Evolutionary conservation across 2,888 invertebrate species (phyloP).

Genomic region (Euproctis similis): DNA sequence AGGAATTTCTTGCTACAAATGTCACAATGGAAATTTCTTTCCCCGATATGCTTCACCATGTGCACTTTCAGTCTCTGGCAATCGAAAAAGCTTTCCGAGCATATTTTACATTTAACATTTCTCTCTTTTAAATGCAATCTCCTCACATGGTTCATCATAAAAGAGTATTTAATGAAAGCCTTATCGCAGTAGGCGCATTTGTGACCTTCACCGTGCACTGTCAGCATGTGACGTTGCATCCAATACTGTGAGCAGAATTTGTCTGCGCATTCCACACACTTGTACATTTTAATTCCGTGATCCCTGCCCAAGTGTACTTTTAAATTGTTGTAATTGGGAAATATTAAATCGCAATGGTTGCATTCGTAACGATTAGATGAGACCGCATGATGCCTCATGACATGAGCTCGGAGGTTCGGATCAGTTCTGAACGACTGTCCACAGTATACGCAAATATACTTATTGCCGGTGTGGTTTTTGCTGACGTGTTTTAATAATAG

Average conservation of each 20-base stretch:
- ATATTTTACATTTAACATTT: slow-evolving; percentile 48
- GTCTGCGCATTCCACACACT: slow-evolving; percentile 45
- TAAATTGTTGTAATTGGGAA: slow-evolving; percentile 31
- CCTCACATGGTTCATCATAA: slow-evolving; percentile 48
- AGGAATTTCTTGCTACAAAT: slow-evolving; percentile 74
- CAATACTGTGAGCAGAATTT: slow-evolving; percentile 45
- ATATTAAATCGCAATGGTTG: slow-evolving; percentile 32
- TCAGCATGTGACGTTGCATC: slow-evolving; percentile 45
- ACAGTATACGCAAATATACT: slow-evolving; percentile 47
- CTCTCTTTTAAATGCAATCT: slow-evolving; percentile 54
- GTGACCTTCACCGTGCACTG: slow-evolving; percentile 42
- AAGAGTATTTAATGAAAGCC: slow-evolving; percentile 46
- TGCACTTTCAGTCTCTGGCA: slow-evolving; percentile 49
- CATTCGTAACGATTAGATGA: slow-evolving; percentile 33
- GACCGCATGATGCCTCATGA: slow-evolving; percentile 35
- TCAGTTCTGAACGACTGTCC: slow-evolving; percentile 46
- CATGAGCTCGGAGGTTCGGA: slow-evolving; percentile 46
- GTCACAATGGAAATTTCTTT: slow-evolving; percentile 72
- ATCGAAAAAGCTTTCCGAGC: slow-evolving; percentile 50
- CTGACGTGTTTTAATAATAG: slow-evolving; percentile 45
- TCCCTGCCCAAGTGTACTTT: slow-evolving; percentile 40
- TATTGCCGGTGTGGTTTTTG: slow-evolving; percentile 42
- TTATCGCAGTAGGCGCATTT: slow-evolving; percentile 48
- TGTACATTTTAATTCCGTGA: slow-evolving; percentile 38
- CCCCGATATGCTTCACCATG: slow-evolving; percentile 65